A percentile compares a stretch with the other conserved stretches of the same genome.
Conservation (phyloP, 1,140 invertebrate genomes). For the Solen grandis region DNA sequence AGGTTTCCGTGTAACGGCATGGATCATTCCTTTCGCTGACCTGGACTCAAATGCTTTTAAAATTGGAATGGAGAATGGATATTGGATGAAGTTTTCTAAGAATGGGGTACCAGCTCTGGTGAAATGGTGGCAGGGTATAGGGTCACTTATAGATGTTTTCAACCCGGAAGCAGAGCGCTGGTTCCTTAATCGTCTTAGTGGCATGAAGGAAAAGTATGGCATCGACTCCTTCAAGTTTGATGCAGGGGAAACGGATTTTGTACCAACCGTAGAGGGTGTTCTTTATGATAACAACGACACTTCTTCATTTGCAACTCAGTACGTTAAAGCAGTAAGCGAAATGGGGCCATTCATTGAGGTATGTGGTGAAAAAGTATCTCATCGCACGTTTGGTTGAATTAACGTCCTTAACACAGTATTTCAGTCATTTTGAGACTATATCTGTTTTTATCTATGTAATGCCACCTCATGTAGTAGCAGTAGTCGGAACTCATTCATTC, state of each 20-base stretch:
- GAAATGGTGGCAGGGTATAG: constrained; percentile 67
- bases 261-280: constrained; percentile 55
- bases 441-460: no score
- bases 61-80: constrained; percentile 54
- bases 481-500: no score
- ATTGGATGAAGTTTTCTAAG: constrained; percentile 57
- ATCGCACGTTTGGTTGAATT: no score
- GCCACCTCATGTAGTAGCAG: no score
- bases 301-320: constrained; percentile 56
- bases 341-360: constrained; percentile 59
- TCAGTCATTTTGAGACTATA: no score
- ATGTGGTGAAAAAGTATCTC: no score
- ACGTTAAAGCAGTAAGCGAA: constrained; percentile 55
- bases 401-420: no score
- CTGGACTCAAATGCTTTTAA: constrained; percentile 57
- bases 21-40: constrained; percentile 91
- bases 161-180: constrained; percentile 85
- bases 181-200: constrained; percentile 85
- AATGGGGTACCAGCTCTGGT: constrained; percentile 61
- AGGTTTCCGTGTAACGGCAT: constrained; percentile 89
- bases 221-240: constrained; percentile 92
- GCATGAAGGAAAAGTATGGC: constrained; percentile 83
- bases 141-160: constrained; percentile 83
- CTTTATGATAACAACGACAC: constrained; percentile 68
- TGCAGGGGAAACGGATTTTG: constrained; percentile 84